A percentile compares a stretch with the other conserved stretches of the same genome.
These are phyloP conservation scores for Apamea monoglypha DNA, from an alignment of 2,888 invertebrate species.

Conservation along the genomic window DNA sequence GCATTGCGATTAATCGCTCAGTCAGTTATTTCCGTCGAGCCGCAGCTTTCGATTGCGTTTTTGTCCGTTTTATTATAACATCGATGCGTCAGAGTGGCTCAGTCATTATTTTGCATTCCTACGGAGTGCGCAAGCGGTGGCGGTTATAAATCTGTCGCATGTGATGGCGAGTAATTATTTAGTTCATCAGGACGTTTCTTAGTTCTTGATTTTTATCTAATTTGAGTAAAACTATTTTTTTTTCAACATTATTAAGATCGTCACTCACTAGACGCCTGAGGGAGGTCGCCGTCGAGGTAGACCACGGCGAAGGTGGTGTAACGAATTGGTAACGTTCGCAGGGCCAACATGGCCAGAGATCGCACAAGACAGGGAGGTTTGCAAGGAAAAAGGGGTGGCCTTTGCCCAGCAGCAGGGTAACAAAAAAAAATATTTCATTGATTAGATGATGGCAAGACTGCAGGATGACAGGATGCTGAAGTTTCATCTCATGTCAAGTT, in stretches of 20 bases:
- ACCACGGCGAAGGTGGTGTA: too few species aligned
- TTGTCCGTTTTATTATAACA: slow-evolving; percentile 58
- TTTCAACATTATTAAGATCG: too few species aligned
- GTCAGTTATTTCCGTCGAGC: slow-evolving; percentile 61
- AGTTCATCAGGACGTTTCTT: slow-evolving; percentile 8
- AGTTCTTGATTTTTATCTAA: slow-evolving; percentile 1
- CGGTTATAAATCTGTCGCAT: slow-evolving; percentile 38
- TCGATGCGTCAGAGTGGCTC: slow-evolving; percentile 59
- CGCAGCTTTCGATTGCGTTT: slow-evolving; percentile 59
- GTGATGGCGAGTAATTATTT: slow-evolving; percentile 20
- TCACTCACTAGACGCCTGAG: too few species aligned
- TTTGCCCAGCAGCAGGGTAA: too few species aligned
- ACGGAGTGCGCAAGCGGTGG: slow-evolving; percentile 33
- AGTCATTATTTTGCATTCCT: slow-evolving; percentile 64
- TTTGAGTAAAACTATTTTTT: not conserved
- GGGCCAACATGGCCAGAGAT: too few species aligned
- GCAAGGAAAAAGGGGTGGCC: too few species aligned
- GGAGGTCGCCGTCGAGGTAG: too few species aligned
- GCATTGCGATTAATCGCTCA: slow-evolving; percentile 56
- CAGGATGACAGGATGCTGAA: not conserved
- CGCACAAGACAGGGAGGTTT: too few species aligned
- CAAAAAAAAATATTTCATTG: too few species aligned
- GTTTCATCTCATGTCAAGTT: not conserved
- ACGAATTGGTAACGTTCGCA: too few species aligned
- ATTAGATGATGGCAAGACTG: too few species aligned